Percentiles rank a stretch among this genome's conserved stretches.
These are phyloP conservation scores for Tyrophagus putrescentiae DNA, from an alignment of 1,140 invertebrate genomes.

Conservation along the genomic window DNA sequence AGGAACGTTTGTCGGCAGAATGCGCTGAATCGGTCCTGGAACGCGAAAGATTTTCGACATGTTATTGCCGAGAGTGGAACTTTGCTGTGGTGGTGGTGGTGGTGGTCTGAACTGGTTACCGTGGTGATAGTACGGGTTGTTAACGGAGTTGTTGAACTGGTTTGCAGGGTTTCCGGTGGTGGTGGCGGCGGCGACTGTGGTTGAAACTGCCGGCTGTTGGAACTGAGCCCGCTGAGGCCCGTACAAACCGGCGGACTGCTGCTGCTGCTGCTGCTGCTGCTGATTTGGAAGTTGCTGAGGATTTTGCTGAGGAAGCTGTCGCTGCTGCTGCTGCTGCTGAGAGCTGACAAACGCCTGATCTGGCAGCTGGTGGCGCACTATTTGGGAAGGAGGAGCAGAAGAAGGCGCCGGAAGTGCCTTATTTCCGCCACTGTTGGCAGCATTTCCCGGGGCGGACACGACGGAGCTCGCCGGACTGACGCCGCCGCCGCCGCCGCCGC, in stretches of 20 bases:
- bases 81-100: slow-evolving; percentile 8
- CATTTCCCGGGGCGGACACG: too few relatives aligned
- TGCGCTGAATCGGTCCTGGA: background rate
- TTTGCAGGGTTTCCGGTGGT: too few relatives aligned
- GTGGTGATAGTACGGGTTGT: background rate
- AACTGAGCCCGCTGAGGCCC: too few relatives aligned
- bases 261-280: background rate
- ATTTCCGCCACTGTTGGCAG: too few relatives aligned
- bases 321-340: too few relatives aligned
- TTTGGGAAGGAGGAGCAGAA: too few relatives aligned
- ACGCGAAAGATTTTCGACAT: background rate
- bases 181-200: background rate
- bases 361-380: too few relatives aligned
- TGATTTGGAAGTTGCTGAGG: background rate
- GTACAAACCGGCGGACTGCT: background rate
- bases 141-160: background rate
- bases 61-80: background rate
- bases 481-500: too few relatives aligned
- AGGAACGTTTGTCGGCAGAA: background rate
- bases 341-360: too few relatives aligned
- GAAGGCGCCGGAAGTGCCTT: too few relatives aligned
- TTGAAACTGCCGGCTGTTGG: background rate
- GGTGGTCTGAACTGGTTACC: background rate
- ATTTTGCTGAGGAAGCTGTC: slow-evolving; percentile 4
- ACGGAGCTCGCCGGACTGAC: too few relatives aligned